A percentile compares a stretch with the other conserved stretches of the same genome.
phyloP scores from a whole-genome alignment of 2,797 vertebrate species.

The Champsocephalus esox region DNA sequence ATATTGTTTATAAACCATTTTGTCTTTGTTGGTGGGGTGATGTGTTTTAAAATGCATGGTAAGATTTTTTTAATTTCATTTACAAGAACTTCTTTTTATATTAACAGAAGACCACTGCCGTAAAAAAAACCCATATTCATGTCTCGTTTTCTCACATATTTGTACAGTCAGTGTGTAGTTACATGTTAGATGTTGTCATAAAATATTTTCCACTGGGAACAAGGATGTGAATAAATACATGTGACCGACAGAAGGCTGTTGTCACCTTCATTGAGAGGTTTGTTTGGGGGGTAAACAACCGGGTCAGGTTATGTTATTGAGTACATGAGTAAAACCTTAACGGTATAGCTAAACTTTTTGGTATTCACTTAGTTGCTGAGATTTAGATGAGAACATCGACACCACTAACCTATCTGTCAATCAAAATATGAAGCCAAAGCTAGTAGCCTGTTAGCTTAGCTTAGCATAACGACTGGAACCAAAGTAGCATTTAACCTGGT shows the following conservation, averaged over 20 bases:
- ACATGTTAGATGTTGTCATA: conserved; percentile 76
- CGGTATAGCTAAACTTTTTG: conserved; percentile 15
- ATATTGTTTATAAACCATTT: conserved; percentile 90
- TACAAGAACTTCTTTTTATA: conserved; percentile 90
- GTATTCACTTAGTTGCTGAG: neutral
- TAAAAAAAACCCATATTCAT: conserved; percentile 51
- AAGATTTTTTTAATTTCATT: conserved; percentile 49
- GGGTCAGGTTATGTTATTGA: conserved; percentile 19
- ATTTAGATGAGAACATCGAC: neutral
- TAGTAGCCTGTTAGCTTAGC: neutral
- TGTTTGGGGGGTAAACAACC: conserved; percentile 27
- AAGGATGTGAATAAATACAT: conserved; percentile 79
- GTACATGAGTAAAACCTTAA: conserved; percentile 2
- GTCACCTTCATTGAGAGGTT: conserved; percentile 39
- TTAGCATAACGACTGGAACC: neutral
- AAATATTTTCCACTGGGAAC: conserved; percentile 79
- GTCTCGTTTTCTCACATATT: conserved; percentile 64
- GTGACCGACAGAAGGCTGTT: conserved; percentile 54
- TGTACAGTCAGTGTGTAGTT: conserved; percentile 81
- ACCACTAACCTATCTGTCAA: neutral
- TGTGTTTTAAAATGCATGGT: conserved; percentile 90
- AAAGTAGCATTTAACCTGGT: neutral
- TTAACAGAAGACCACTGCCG: conserved; percentile 80
- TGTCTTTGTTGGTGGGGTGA: conserved; percentile 81
- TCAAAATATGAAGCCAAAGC: neutral